Percentiles rank a stretch among this genome's conserved stretches.
Evolutionary conservation across 2,797 vertebrate species (phyloP).

Genomic region (Anabas testudineus): DNA sequence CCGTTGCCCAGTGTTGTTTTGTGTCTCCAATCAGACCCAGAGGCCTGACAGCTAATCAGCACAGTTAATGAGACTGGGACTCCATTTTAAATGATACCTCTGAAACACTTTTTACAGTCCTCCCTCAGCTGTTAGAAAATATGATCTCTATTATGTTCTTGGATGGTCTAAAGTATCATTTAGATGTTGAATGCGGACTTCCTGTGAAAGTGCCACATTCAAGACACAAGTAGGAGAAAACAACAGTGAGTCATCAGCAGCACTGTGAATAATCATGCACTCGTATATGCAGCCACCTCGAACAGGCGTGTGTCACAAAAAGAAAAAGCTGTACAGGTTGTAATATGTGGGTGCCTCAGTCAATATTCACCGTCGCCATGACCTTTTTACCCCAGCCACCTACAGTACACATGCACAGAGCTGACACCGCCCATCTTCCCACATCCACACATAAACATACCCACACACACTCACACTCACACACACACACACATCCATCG

Average conservation of each 20-base stretch:
- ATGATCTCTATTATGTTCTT: slow-evolving; percentile 21
- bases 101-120: slow-evolving; percentile 28
- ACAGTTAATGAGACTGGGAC: slow-evolving; percentile 52
- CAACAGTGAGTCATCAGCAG: slow-evolving; percentile 68
- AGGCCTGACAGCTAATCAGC: slow-evolving; percentile 63
- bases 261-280: slow-evolving; percentile 48
- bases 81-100: slow-evolving; percentile 45
- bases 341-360: slow-evolving; percentile 57
- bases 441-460: slow-evolving; percentile 27
- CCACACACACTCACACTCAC: not conserved
- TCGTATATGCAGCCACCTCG: slow-evolving; percentile 43
- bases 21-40: slow-evolving; percentile 53
- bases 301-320: slow-evolving; percentile 64
- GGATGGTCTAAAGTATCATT: slow-evolving; percentile 26
- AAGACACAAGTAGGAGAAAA: slow-evolving; percentile 43
- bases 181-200: slow-evolving; percentile 27
- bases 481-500: not conserved
- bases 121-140: slow-evolving; percentile 24
- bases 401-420: slow-evolving; percentile 44
- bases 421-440: slow-evolving; percentile 44
- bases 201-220: slow-evolving; percentile 35
- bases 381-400: slow-evolving; percentile 61
- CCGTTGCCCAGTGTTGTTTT: slow-evolving; percentile 41
- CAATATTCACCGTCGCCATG: slow-evolving; percentile 43
- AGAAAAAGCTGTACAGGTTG: slow-evolving; percentile 36